Evolutionary conservation across 1,140 invertebrate species (phyloP).

Genomic region (Caenorhabditis tropicalis): DNA sequence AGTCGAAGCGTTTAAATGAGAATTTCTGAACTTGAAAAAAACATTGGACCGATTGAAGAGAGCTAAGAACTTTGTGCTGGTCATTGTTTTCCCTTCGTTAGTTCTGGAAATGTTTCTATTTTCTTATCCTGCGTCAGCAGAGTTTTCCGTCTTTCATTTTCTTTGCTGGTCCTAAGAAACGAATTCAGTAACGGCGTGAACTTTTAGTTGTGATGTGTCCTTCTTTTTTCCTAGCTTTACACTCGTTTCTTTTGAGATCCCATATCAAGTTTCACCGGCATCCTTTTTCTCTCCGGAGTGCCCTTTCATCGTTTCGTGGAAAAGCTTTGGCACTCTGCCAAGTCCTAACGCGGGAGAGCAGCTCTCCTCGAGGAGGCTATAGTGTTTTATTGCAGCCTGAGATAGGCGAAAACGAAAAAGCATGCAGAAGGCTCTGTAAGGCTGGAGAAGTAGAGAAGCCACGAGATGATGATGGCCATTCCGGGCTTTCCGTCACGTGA

Average conservation of each 20-base stretch:
- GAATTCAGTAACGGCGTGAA: not conserved
- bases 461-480: slow-evolving; percentile 39
- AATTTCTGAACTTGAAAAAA: not conserved
- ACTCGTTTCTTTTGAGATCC: slow-evolving; percentile 2
- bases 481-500: slow-evolving; percentile 22
- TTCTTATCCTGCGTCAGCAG: not conserved
- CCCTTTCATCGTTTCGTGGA: not conserved
- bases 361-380: not conserved
- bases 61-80: not conserved
- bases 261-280: slow-evolving; percentile 36
- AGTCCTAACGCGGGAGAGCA: slow-evolving; percentile 24
- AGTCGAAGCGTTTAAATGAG: not conserved
- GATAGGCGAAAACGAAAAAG: not conserved
- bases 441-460: slow-evolving; percentile 27
- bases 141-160: not conserved
- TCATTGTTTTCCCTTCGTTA: not conserved
- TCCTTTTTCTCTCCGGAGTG: not conserved
- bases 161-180: not conserved
- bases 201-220: not conserved
- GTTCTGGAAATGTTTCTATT: not conserved
- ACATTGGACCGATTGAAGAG: not conserved
- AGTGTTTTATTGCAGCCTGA: slow-evolving; percentile 24
- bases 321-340: slow-evolving; percentile 16
- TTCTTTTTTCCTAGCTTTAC: not conserved
- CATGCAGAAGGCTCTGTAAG: not conserved